Base-by-base conservation (phyloP, 2,888 invertebrate genomes). In the Epinotia nisella region DNA sequence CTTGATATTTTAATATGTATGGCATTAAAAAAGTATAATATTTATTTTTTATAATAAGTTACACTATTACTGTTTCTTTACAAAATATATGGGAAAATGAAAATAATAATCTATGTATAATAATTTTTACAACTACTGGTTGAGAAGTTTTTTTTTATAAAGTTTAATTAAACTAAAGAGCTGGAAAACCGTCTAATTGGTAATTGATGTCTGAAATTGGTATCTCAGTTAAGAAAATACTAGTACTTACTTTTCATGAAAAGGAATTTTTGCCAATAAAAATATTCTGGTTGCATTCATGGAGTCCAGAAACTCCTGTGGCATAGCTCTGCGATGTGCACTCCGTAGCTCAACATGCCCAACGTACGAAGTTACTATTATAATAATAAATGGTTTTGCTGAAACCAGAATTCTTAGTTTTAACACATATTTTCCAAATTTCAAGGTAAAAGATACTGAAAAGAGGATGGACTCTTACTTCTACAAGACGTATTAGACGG, bases 301-400 rank as follows among this genome's bases (percentile, higher is more conserved):
- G 76, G 94, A 87, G 55, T 87, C 83, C 13, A 97, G 89, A 78
- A 95, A 94, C 21, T 92, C 88, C 49, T 85, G 83, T 0, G 96
- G 88, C 85, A 96, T 95, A 0, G 96, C 95, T 79, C 94, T 91
- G 64, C 97, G 94, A 81, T 97, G 95, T 0, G 96, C 95, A 82
- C 95, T 95, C 75, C 97, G 94, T 49, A 95, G 85, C 78, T 96
- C 95, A 41, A 96, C 94, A 86, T 97, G 95, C 0, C 96, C 96
- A 19, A 96, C 96, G 87, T 96, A 96, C 0, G 97, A 97, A 15
- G 97, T 97, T 29, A 97, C 95, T 71, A 97, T 92, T 68, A 96
- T 92, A 29, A 94, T 71, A 53, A 91, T 71, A 45, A 86, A 84
- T 53, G 82, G 79, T 3, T 78, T 76, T 64, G 75, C 91, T 92